Evolutionary conservation across 2,888 invertebrate species (phyloP).

Genomic region (Allygus modestus): DNA sequence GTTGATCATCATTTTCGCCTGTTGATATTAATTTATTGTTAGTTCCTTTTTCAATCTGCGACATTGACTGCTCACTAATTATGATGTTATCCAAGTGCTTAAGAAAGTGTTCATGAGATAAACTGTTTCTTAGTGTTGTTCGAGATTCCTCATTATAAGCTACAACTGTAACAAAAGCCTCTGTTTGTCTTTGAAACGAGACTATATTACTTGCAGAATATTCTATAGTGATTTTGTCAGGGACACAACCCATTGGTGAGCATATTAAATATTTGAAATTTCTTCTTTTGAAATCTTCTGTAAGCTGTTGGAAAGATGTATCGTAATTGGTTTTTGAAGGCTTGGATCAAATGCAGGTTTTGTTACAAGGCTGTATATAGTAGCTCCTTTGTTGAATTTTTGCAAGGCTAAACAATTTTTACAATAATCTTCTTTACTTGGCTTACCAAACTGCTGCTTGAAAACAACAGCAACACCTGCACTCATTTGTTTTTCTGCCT

Average conservation of each 20-base stretch:
- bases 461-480: not conserved
- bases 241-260: conserved; percentile 12
- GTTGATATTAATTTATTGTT: not conserved
- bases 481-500: not conserved
- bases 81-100: not conserved
- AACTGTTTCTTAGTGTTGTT: not conserved
- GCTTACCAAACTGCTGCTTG: not conserved
- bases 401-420: not conserved
- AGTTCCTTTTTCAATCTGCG: not conserved
- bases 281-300: not conserved
- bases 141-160: not conserved
- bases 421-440: not conserved
- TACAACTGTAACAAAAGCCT: no score
- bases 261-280: not conserved
- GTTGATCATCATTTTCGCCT: not conserved
- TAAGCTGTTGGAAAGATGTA: not conserved
- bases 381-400: not conserved
- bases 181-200: not conserved
- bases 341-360: not conserved
- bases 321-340: not conserved
- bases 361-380: not conserved
- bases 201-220: not conserved
- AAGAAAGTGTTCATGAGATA: not conserved
- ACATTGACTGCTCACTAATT: not conserved
- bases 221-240: not conserved